A percentile compares a stretch with the other conserved stretches of the same genome.
These are phyloP conservation scores for Mallotus villosus DNA, from an alignment of 2,797 vertebrate species.

Conservation along the genomic window DNA sequence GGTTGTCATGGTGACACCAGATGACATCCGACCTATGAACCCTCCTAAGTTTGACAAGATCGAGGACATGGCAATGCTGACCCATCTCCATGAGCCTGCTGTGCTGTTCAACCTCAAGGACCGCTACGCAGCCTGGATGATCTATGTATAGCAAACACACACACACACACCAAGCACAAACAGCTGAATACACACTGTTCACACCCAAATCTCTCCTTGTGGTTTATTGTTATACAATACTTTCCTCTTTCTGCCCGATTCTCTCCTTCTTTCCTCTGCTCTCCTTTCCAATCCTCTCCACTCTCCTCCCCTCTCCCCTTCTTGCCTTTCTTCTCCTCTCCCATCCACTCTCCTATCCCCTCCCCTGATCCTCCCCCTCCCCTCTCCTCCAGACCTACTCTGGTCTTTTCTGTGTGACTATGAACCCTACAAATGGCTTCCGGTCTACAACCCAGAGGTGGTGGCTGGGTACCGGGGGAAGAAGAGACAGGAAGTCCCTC, in stretches of 20 bases:
- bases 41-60: conserved; percentile 84
- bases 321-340: no score
- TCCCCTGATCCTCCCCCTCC: conserved; percentile 81
- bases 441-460: conserved; percentile 81
- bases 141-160: conserved; percentile 69
- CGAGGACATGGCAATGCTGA: conserved; percentile 86
- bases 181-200: no score
- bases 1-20: conserved; percentile 72
- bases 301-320: no score
- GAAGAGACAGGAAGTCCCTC: conserved; percentile 80
- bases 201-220: no score
- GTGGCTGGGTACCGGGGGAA: conserved; percentile 79
- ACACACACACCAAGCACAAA: neutral
- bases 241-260: no score
- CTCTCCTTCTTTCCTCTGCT: no score
- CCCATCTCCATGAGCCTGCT: conserved; percentile 80
- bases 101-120: conserved; percentile 88
- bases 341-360: conserved; percentile 21
- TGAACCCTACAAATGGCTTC: no score
- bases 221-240: no score
- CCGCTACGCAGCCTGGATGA: conserved; percentile 86
- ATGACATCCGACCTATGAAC: conserved; percentile 83
- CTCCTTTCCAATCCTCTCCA: no score
- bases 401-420: no score
- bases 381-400: no score